Evolutionary conservation across 92 coral and sea anemone species (phyloP).

Genomic region (Nematostella vectensis): DNA sequence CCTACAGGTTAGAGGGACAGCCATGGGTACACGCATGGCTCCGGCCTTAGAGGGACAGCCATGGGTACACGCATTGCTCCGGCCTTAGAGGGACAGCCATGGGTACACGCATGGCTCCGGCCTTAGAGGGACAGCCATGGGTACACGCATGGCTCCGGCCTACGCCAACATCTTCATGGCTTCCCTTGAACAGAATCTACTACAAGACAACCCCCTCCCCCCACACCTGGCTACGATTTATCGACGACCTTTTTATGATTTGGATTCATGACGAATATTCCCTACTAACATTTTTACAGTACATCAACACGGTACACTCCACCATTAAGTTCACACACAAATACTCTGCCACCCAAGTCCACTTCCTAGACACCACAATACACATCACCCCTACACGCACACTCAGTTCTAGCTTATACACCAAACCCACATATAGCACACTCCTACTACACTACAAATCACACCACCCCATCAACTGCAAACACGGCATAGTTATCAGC

Average conservation of each 20-base stretch:
- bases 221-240: constrained; percentile 17
- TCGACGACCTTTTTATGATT: constrained; percentile 16
- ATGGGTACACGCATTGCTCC: too few relatives aligned
- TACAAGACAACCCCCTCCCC: constrained; percentile 3
- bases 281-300: constrained; percentile 3
- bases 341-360: background rate
- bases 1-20: constrained; percentile 4
- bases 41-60: too few relatives aligned
- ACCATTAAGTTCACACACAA: too few relatives aligned
- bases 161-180: constrained; percentile 18
- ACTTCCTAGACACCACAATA: constrained; percentile 29
- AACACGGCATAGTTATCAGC: constrained; percentile 15
- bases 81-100: background rate
- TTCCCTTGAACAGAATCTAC: constrained; percentile 6
- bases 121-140: constrained; percentile 1
- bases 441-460: constrained; percentile 20
- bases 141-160: constrained; percentile 24
- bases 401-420: constrained; percentile 14
- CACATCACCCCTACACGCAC: constrained; percentile 1
- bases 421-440: constrained; percentile 20
- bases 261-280: constrained; percentile 13
- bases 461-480: constrained; percentile 24
- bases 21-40: background rate
- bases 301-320: constrained; percentile 11
- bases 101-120: constrained; percentile 21